phyloP scores from a whole-genome alignment of 2,888 invertebrate genomes.

The Glyphotaelius pellucidus region DNA sequence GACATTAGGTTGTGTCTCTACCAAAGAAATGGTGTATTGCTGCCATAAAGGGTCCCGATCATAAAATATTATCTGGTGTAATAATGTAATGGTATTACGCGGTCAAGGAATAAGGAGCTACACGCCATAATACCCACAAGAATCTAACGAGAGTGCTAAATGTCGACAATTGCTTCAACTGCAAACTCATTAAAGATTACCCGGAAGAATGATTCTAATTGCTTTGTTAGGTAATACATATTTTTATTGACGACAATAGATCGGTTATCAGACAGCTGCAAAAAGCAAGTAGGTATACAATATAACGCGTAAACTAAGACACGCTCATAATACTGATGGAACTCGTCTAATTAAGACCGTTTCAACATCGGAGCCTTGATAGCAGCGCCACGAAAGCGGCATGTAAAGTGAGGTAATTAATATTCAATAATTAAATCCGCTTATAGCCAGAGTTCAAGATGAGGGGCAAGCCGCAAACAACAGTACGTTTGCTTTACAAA shows the following conservation, averaged over 20 bases:
- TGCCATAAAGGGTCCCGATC: background rate
- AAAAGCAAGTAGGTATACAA: background rate
- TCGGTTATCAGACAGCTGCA: slow-evolving; percentile 4
- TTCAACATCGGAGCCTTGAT: slow-evolving; percentile 45
- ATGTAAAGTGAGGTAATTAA: slow-evolving; percentile 50
- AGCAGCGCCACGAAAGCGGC: slow-evolving; percentile 20
- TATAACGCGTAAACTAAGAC: slow-evolving; percentile 1
- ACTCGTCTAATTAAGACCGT: slow-evolving; percentile 58
- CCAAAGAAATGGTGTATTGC: background rate
- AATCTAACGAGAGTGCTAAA: background rate
- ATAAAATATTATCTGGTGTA: background rate
- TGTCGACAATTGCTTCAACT: background rate
- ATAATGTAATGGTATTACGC: background rate
- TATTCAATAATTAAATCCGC: slow-evolving; percentile 58
- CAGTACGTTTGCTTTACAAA: background rate
- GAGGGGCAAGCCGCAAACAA: slow-evolving; percentile 29
- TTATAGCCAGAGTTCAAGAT: slow-evolving; percentile 46
- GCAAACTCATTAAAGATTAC: background rate
- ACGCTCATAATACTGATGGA: background rate
- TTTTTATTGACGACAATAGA: background rate
- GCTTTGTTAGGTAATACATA: background rate
- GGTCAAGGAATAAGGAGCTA: background rate
- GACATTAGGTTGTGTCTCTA: background rate
- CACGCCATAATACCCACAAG: background rate
- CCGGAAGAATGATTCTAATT: background rate